These are phyloP conservation scores for Contarinia nasturtii DNA, from an alignment of 1,140 invertebrate species.

Conservation along the genomic window DNA sequence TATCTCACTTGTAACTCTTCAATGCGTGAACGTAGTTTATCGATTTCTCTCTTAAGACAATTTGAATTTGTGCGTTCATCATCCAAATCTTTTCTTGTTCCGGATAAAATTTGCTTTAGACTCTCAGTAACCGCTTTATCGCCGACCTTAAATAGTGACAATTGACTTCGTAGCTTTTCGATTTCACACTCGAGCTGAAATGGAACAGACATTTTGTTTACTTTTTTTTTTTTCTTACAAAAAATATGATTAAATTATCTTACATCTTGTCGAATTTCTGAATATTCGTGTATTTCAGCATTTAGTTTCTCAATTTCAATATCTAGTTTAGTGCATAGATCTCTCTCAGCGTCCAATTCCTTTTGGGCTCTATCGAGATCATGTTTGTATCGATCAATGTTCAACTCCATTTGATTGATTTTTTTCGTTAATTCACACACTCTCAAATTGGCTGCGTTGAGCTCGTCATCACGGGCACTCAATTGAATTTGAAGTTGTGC, in stretches of 20 bases:
- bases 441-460: background rate
- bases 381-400: constrained; percentile 12
- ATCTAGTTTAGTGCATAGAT: constrained; percentile 19
- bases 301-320: constrained; percentile 17
- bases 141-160: constrained; percentile 5
- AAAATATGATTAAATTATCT: background rate
- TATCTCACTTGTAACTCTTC: constrained; percentile 12
- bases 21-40: constrained; percentile 10
- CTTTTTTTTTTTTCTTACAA: background rate
- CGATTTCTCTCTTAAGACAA: constrained; percentile 12
- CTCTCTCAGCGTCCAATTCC: constrained; percentile 16
- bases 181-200: constrained; percentile 9
- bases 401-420: background rate
- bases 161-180: constrained; percentile 12
- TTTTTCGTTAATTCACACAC: background rate
- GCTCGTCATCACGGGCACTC: background rate
- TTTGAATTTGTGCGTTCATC: constrained; percentile 11
- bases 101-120: constrained; percentile 12
- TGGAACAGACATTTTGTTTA: background rate
- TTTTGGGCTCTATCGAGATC: constrained; percentile 12
- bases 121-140: constrained; percentile 12
- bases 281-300: constrained; percentile 16
- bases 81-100: constrained; percentile 13
- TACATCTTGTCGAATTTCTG: constrained; percentile 15
- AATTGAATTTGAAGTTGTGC: background rate